Percentiles rank a stretch among this genome's conserved stretches.
phyloP scores from a whole-genome alignment of 2,797 vertebrate species.

The Rhinella marina region DNA sequence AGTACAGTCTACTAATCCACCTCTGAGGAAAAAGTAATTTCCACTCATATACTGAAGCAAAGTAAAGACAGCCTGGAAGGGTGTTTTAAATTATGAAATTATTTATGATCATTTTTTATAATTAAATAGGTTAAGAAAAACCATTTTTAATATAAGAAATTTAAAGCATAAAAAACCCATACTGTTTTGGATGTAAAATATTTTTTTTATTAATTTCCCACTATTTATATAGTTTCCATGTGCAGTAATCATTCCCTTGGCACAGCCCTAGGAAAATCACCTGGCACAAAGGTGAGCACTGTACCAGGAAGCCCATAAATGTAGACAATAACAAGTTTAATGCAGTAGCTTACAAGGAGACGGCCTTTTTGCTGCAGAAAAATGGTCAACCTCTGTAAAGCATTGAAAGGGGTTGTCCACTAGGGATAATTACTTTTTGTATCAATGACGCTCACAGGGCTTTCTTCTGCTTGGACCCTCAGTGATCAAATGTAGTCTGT shows the following conservation, averaged over 20 bases:
- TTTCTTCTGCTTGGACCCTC: neutral
- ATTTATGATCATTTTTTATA: neutral
- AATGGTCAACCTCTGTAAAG: no score
- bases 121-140: neutral
- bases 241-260: conserved; percentile 25
- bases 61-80: no score
- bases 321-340: neutral
- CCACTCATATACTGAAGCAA: no score
- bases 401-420: neutral
- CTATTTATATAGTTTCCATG: conserved; percentile 24
- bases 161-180: neutral
- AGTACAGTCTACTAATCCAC: no score
- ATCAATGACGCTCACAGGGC: neutral
- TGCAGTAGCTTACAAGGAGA: neutral
- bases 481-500: neutral
- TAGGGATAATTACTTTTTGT: neutral
- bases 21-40: no score
- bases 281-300: conserved; percentile 11
- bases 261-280: conserved; percentile 25
- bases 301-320: conserved; percentile 13
- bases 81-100: neutral
- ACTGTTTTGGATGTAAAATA: neutral
- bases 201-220: conserved; percentile 27
- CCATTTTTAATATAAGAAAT: neutral
- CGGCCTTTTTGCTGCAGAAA: neutral